Percentiles rank a stretch among this genome's conserved stretches.
Evolutionary conservation across 2,113 vertebrate species (phyloP).

Genomic region (Ursus arctos): DNA sequence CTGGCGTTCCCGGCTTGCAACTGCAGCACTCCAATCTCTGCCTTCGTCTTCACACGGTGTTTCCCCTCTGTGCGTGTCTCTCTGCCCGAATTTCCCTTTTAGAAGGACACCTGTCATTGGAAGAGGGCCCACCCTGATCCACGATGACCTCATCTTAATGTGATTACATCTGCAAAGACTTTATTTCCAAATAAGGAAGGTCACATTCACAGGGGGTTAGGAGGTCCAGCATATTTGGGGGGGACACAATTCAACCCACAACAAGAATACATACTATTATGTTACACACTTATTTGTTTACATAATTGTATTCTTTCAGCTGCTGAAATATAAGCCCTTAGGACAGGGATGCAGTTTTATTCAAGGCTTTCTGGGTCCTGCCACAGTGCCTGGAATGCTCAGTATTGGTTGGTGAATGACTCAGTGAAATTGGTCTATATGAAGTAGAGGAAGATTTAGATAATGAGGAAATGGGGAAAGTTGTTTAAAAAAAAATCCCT

Average conservation of each 20-base stretch:
- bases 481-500: neutral
- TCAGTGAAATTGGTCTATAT: neutral
- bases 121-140: neutral
- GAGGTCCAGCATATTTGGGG: neutral
- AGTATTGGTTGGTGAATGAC: neutral
- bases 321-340: neutral
- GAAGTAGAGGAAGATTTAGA: neutral
- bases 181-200: slow-evolving; percentile 10
- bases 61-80: neutral
- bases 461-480: neutral
- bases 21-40: neutral
- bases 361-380: neutral
- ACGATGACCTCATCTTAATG: neutral
- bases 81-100: neutral
- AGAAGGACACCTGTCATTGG: neutral
- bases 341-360: neutral
- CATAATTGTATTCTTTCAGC: neutral
- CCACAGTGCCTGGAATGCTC: neutral
- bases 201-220: neutral
- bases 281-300: neutral
- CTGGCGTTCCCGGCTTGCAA: neutral
- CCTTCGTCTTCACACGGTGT: neutral
- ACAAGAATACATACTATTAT: neutral
- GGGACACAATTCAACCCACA: neutral
- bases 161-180: neutral